Base-by-base conservation (phyloP, 2,113 vertebrate species). In the Microtus ochrogaster region DNA sequence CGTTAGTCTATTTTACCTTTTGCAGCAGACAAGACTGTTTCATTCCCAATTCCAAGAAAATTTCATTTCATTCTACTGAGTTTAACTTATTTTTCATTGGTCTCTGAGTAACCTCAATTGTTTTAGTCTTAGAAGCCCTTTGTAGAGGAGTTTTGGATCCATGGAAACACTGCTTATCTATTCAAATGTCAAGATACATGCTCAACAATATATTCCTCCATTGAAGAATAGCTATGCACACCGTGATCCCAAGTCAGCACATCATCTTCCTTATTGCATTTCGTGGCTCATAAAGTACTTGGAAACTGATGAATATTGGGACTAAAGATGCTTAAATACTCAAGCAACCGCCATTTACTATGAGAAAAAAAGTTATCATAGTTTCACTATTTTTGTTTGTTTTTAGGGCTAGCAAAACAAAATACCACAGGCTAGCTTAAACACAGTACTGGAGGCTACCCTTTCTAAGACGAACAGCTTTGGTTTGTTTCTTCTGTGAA, bases 401-500 rank as follows among this genome's bases (percentile, higher is more conserved):
- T 30, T 55, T n/a, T 41, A 81, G 19, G 11, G 24, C 12, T 36
- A 47, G 33, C 33, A 5, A 77, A 76, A 95, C 63, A 91, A 92
- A 89, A 74, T 22, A 28, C 14, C 13, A 90, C 11, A 84, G 28
- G 47, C 47, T n/a, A 33, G n/a, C 65, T 90, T 84, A 47, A 36
- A 44, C 16, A 61, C 14, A 74, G 39, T 47, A 72, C 41, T 89
- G 17, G 24, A 87, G 47, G 19, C 17, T 55, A 55, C 41, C 55
- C 44, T 36, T 73, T 49, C 36, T 12, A 68, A 82, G n/a, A 24
- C 78, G 52, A 13, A 41, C 41, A 89, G 47, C 30, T 36, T 47
- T 49, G 36, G n/a, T 78, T 95, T 44, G 47, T 90, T 95, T 95
- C 85, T 28, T 90, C 39, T 93, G 78, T 91, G 91, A 92, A 82